phyloP scores from a whole-genome alignment of 1,140 invertebrate genomes.

The Diploscapter pachys region DNA sequence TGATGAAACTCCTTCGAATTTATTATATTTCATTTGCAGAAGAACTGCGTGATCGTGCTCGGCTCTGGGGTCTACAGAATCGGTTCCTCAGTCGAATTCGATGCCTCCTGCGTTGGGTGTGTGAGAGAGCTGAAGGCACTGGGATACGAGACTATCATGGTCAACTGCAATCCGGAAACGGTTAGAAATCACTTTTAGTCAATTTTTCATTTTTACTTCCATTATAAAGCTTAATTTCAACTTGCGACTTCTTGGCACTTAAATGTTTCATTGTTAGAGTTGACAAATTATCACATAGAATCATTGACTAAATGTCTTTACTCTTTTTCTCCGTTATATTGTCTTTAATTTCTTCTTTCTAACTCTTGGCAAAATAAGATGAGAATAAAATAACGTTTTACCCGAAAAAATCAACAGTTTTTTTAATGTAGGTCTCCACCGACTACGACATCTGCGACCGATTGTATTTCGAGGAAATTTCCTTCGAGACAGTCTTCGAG shows the following conservation, averaged over 20 bases:
- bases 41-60: conserved; percentile 63
- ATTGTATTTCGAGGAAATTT: conserved; percentile 98
- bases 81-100: conserved; percentile 97
- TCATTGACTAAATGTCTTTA: no score
- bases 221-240: no score
- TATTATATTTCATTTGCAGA: conserved; percentile 28
- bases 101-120: conserved; percentile 98
- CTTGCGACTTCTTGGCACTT: no score
- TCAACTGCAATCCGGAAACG: conserved; percentile 99
- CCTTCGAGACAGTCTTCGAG: conserved; percentile 97
- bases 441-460: conserved; percentile 99
- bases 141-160: conserved; percentile 82
- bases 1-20: conserved; percentile 60
- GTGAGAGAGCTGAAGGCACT: conserved; percentile 79
- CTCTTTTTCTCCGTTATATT: no score
- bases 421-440: conserved; percentile 71
- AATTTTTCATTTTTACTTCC: no score
- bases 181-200: conserved; percentile 57
- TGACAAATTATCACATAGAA: no score
- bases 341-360: no score
- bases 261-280: no score
- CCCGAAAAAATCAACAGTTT: no score
- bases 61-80: conserved; percentile 97
- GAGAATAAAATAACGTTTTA: no score
- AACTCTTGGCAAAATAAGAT: no score